Evolutionary conservation across 2,797 vertebrate genomes (phyloP), one percentile per base, ranked within the genome.

Genomic region (Clarias platycephalus): DNA sequence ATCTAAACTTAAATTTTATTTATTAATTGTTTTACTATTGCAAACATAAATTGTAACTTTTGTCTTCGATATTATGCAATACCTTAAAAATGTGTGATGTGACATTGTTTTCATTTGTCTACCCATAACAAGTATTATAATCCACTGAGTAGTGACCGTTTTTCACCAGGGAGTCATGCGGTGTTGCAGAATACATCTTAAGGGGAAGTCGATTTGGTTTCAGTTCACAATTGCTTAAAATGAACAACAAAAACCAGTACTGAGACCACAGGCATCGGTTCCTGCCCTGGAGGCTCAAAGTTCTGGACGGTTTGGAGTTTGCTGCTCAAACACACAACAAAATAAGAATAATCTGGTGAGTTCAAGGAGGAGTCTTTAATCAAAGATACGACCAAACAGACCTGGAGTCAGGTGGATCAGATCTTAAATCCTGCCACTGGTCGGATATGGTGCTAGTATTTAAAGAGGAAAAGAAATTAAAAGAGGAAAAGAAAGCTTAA

Each of bases 171-270:
- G 0, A 8, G 57, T 78, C 75, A 40, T 78, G 75, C 4, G 57
- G 6, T 16, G 31, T n/a, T 78, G 31, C 22, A 62, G 13, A n/a
- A 62, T 16, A n/a, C 22, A 78, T 37, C 75, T 37, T 40, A 62
- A 78, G 58, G 40, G 57, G 75, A 78, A 78, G 75, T 37, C 2
- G 12, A 62, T 16, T 62, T 40, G 24, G 57, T 78, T 78, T 78
- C 75, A n/a, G 31, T 78, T 78, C 57, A 62, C 31, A 37, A n/a
- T 77, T 77, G 31, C 31, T 60, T 12, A 60, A 77, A 77, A 58
- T 58, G 2, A 58, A 24, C 9, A 28, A 13, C 60, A 16, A 40
- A n/a, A n/a, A 77, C 5, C 28, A 58, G 20, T 34, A 57, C 53
- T 28, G 55, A 60, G 12, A 78, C 31, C 40, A 34, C 22, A 6